These are phyloP conservation scores for Tor tambroides DNA, from an alignment of 2,113 vertebrate species.

Conservation along the genomic window DNA sequence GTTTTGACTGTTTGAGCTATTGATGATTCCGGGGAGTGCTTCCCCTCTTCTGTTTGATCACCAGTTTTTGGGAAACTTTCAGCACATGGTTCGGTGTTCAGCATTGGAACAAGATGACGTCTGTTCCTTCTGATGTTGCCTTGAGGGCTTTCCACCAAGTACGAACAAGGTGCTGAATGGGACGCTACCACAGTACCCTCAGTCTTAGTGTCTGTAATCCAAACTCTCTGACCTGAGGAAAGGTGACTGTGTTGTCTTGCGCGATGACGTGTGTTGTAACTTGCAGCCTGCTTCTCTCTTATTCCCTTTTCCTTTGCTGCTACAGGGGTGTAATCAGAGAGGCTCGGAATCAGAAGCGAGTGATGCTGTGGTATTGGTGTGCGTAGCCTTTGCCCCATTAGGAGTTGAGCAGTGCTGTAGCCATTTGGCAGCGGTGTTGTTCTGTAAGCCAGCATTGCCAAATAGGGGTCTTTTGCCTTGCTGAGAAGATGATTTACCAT, in stretches of 20 bases:
- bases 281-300: background rate
- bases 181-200: background rate
- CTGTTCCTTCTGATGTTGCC: background rate
- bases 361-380: slow-evolving; percentile 5
- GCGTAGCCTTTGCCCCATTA: background rate
- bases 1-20: background rate
- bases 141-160: background rate
- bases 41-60: background rate
- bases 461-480: slow-evolving; percentile 18
- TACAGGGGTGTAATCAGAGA: background rate
- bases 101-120: background rate
- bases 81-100: background rate
- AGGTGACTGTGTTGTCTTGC: background rate
- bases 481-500: background rate
- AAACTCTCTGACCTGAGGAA: background rate
- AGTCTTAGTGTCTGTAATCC: background rate
- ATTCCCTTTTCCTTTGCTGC: slow-evolving; percentile 8
- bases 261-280: background rate
- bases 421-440: slow-evolving; percentile 16
- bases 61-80: background rate
- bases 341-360: background rate
- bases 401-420: background rate
- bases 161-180: background rate
- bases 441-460: background rate
- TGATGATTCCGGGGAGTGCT: background rate